Base-by-base conservation (phyloP, 1,140 invertebrate species). In the Drosophila rufa region DNA sequence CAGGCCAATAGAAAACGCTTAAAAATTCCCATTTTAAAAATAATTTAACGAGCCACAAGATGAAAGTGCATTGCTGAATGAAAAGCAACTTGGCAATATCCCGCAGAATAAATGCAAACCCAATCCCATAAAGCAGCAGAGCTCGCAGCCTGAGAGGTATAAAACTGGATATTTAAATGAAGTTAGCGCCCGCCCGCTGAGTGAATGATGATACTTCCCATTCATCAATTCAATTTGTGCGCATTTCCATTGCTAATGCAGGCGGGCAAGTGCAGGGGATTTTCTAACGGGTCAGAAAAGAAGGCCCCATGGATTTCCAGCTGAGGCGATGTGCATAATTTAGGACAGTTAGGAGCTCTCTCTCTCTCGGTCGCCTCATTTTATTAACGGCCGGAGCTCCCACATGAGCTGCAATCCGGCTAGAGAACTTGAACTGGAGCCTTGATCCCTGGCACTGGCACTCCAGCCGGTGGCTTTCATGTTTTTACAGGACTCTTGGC, bases 171-270 rank as follows among this genome's bases (percentile, higher is more conserved):
- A 42, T 48, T 57, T 25, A 71, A 71, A 69, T 55, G 9, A 70
- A 48, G 38, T 71, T 42, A 38, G 51, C 22, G 11, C 36, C 19
- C 3, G 2, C 45, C 36, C n/a, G 36, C 40, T 33, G 57, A 40
- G 27, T 71, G 42, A 68, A 22, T 70, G 47, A 58, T 58, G 51
- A 47, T 38, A 57, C 56, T 69, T 60, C 33, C 74, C 40, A 53
- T 77, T 53, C 53, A 59, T 76, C 50, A 59, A 78, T 77, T 78
- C 42, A 60, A 78, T 77, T 77, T 77, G 48, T 69, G 55, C 73
- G 56, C 73, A 67, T 76, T 76, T 69, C 75, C 65, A 78, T 60
- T 57, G 75, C 74, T 60, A 78, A 78, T 77, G 50, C 62, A 53
- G 27, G 47, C 27, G 62, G 46, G 17, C 48, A 60, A 61, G 12